A percentile compares a stretch with the other conserved stretches of the same genome.
phyloP scores from a whole-genome alignment of 2,888 invertebrate genomes.

The Cerastis leucographa region DNA sequence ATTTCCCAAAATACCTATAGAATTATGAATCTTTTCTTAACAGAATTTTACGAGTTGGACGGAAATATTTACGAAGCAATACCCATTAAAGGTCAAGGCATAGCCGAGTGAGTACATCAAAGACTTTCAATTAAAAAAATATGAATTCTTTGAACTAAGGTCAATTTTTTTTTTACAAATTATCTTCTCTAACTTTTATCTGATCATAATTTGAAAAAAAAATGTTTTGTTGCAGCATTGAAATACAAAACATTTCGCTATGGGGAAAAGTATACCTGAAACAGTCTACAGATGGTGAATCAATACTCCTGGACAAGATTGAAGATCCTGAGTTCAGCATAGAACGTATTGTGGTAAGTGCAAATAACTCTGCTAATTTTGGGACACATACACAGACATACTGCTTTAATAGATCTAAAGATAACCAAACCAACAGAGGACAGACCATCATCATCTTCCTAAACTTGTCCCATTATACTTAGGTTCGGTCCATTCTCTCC shows the following conservation, averaged over 20 bases:
- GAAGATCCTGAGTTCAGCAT: constrained; percentile 71
- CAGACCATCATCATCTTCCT: neutral
- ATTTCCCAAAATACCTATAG: neutral
- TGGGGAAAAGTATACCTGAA: constrained; percentile 73
- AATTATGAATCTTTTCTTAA: constrained; percentile 36
- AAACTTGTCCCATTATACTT: too few relatives aligned
- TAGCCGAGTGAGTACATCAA: constrained; percentile 73
- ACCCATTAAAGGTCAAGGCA: constrained; percentile 76
- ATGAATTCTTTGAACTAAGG: neutral
- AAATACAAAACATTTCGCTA: constrained; percentile 70
- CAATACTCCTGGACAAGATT: constrained; percentile 73
- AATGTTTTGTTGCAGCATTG: constrained; percentile 71
- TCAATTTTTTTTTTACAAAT: neutral
- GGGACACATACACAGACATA: neutral
- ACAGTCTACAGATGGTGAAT: constrained; percentile 72
- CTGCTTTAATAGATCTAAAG: neutral
- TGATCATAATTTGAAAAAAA: neutral
- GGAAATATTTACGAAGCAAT: constrained; percentile 74
- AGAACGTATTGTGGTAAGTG: constrained; percentile 58
- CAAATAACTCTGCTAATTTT: too few relatives aligned
- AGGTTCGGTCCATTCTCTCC: too few relatives aligned
- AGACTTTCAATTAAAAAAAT: neutral
- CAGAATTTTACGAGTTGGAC: constrained; percentile 78
- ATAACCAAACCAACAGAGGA: neutral
- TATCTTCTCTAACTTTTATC: neutral